Conservation (phyloP, 2,888 invertebrate species). For the Anthrax anthrax region DNA sequence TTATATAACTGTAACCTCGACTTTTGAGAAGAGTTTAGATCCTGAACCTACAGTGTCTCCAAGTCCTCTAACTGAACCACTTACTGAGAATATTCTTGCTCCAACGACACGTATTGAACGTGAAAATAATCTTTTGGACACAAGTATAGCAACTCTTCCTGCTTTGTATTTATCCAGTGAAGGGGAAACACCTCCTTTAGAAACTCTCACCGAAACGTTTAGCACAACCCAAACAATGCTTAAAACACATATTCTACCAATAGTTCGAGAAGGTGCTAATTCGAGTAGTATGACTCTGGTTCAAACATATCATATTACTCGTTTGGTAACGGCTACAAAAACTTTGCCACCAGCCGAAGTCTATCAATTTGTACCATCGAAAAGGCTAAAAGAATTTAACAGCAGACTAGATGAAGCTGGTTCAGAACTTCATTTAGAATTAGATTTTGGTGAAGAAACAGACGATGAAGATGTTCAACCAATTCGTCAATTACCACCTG, state of each 20-base stretch:
- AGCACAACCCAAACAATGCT: slow-evolving; percentile 79
- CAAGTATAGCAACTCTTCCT: slow-evolving; percentile 70
- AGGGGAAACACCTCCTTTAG: slow-evolving; percentile 71
- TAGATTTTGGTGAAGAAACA: slow-evolving; percentile 72
- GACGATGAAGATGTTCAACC: slow-evolving; percentile 38
- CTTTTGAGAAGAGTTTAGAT: slow-evolving; percentile 64
- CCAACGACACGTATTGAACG: slow-evolving; percentile 61
- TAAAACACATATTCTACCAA: slow-evolving; percentile 78
- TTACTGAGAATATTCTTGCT: slow-evolving; percentile 77
- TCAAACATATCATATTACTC: slow-evolving; percentile 76
- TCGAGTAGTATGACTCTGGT: slow-evolving; percentile 68
- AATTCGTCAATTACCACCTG: slow-evolving; percentile 41
- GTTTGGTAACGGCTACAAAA: slow-evolving; percentile 79
- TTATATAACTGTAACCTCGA: slow-evolving; percentile 76
- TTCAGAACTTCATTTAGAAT: slow-evolving; percentile 69
- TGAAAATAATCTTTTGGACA: slow-evolving; percentile 51
- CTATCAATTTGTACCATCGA: slow-evolving; percentile 74
- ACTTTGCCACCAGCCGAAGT: slow-evolving; percentile 77
- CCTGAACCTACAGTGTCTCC: slow-evolving; percentile 40
- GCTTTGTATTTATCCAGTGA: slow-evolving; percentile 61
- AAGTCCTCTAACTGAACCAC: slow-evolving; percentile 54
- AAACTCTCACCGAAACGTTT: slow-evolving; percentile 81
- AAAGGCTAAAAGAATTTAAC: slow-evolving; percentile 77
- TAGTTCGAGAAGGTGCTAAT: slow-evolving; percentile 56
- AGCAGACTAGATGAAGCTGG: slow-evolving; percentile 79